phyloP scores from a whole-genome alignment of 2,888 invertebrate genomes.

The Drosophila putrida region DNA sequence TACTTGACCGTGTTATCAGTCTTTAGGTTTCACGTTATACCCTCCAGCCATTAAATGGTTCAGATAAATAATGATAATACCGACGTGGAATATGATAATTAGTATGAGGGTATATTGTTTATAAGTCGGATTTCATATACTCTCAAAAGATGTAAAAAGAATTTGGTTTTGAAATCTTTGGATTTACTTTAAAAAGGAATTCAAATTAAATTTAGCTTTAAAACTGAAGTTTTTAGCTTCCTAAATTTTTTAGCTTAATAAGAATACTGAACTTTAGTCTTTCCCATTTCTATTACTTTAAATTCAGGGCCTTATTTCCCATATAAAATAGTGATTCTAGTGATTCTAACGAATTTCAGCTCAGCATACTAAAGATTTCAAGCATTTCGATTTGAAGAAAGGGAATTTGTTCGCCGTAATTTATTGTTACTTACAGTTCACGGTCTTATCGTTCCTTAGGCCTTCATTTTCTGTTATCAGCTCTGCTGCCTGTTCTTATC shows the following conservation, averaged over 20 bases:
- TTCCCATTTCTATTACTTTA: no score
- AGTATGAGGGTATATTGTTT: not conserved
- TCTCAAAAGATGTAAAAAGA: not conserved
- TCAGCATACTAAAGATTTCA: not conserved
- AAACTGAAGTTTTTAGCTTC: not conserved
- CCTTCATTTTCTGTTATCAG: constrained; percentile 18
- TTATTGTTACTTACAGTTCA: not conserved
- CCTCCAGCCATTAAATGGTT: not conserved
- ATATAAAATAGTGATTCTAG: not conserved
- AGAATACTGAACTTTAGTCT: no score
- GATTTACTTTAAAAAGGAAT: no score
- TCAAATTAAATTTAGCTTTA: no score
- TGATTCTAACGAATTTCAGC: not conserved
- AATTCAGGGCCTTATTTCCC: no score
- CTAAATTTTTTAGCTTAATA: no score
- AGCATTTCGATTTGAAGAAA: not conserved
- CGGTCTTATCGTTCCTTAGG: constrained; percentile 10
- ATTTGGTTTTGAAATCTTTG: not conserved
- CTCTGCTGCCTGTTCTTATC: constrained; percentile 37
- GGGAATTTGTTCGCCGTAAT: not conserved
- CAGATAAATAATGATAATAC: not conserved
- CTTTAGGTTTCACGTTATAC: not conserved
- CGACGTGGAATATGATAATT: not conserved
- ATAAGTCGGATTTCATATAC: not conserved
- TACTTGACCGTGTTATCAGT: constrained; percentile 14